Evolutionary conservation across 2,888 invertebrate genomes (phyloP).

Genomic region (Nymphalis polychloros): DNA sequence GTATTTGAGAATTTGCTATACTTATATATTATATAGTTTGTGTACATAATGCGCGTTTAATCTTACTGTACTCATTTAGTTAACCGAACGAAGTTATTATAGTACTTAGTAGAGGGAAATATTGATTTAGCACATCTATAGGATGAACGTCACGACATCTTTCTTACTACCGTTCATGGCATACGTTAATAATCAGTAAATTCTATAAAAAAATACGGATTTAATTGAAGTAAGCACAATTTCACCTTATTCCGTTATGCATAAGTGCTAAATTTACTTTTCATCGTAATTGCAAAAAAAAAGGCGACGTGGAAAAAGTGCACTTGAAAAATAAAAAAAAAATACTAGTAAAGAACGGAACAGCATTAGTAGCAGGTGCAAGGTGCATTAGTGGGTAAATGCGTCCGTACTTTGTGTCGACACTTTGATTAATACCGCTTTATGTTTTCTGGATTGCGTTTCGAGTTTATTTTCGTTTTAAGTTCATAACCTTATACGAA

Average conservation of each 20-base stretch:
- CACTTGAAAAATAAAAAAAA: conserved; percentile 21
- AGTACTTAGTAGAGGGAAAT: no score
- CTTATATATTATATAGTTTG: no score
- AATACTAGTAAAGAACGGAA: conserved; percentile 24
- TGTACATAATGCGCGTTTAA: no score
- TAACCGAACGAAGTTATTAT: no score
- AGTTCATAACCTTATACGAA: neutral
- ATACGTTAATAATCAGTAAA: no score
- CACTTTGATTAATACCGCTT: conserved; percentile 45
- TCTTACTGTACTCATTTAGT: no score
- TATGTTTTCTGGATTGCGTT: conserved; percentile 43
- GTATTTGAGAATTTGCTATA: no score
- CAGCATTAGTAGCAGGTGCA: conserved; percentile 49
- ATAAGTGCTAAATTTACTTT: neutral
- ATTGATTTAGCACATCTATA: no score
- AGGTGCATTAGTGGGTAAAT: conserved; percentile 53
- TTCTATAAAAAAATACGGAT: neutral
- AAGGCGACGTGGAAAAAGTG: conserved; percentile 17
- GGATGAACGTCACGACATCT: no score
- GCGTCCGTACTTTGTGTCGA: conserved; percentile 47
- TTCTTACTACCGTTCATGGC: no score
- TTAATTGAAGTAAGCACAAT: neutral
- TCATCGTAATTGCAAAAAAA: conserved; percentile 11
- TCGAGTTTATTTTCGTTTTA: conserved; percentile 14
- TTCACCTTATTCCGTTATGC: neutral